Evolutionary conservation across 2,888 invertebrate genomes (phyloP).

Genomic region (Nephrotoma flavescens): DNA sequence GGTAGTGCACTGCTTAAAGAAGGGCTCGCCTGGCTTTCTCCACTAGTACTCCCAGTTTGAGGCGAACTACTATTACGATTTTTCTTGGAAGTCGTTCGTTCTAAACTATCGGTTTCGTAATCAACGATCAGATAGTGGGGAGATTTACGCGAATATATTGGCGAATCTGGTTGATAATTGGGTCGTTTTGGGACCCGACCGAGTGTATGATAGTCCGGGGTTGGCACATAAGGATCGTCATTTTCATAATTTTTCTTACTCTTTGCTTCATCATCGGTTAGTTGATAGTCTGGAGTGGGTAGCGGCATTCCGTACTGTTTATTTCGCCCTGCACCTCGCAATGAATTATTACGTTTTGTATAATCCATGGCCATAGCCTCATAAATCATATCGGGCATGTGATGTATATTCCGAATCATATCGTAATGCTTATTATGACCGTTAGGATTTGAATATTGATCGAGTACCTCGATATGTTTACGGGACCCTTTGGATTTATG

Average conservation of each 20-base stretch:
- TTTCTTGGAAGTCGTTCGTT: conserved; percentile 39
- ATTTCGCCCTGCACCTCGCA: conserved; percentile 14
- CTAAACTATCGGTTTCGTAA: conserved; percentile 61
- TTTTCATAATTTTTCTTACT: conserved; percentile 26
- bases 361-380: conserved; percentile 42
- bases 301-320: conserved; percentile 10
- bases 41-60: conserved; percentile 40
- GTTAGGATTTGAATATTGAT: conserved; percentile 26
- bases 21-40: conserved; percentile 56
- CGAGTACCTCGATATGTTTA: conserved; percentile 23
- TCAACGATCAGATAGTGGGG: conserved; percentile 38
- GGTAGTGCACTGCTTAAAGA: conserved; percentile 59
- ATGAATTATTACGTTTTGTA: conserved; percentile 9
- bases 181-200: conserved; percentile 23
- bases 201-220: conserved; percentile 32
- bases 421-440: conserved; percentile 21
- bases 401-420: conserved; percentile 27
- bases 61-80: conserved; percentile 34
- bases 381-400: conserved; percentile 47
- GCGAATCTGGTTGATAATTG: conserved; percentile 31
- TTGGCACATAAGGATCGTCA: conserved; percentile 28
- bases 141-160: conserved; percentile 27
- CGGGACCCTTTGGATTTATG: conserved; percentile 21
- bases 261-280: conserved; percentile 28
- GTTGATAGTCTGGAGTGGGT: conserved; percentile 32